Base-by-base conservation (phyloP, 1,140 invertebrate species). In the Heliconius nattereri region DNA sequence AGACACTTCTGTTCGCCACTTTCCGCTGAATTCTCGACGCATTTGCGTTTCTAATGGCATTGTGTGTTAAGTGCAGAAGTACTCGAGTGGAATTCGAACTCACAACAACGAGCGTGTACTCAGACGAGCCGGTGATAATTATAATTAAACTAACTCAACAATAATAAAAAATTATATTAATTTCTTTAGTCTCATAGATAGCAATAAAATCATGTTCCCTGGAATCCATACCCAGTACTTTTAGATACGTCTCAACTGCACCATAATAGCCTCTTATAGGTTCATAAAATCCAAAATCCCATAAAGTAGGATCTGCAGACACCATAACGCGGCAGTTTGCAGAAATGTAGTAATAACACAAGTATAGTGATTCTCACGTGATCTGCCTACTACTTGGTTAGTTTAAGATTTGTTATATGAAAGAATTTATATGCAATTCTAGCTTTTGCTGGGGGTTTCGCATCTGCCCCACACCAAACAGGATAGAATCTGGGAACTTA, bases 301-400 rank as follows among this genome's bases (percentile, higher is more conserved):
- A 40, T 76, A 76, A 76, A 76, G 32, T 71, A 32, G 32, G 57
- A 40, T 76, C 26, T 74, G 26, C 49, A 52, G 37, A 37, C 71
- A 72, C 32, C 74, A 76, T 76, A 76, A 60, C 20, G 54, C 35
- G 45, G 45, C 35, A 78, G 40, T 78, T 49, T 23, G 45, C 57
- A 66, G 26, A 49, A 70, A 72, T 71, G 71, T 20, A 66, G 52
- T 72, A 72, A 72, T 72, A 78, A 72, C 71, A 45, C 76, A 54
- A 70, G 11, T 66, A 26, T 45, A 78, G 52, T 78, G 76, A 32
- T 72, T 8, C 70, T 78, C 45, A 78, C 71, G 76, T 78, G 76
- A 37, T 78, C 76, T 32, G 76, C 70, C 45, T 78, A 78, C 70
- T 49, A 78, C 76, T 72, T 7, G 32, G 29, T 29, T 76, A 60